These are phyloP conservation scores for Cyprinus carpio DNA, from an alignment of 2,113 vertebrate species.

Conservation along the genomic window DNA sequence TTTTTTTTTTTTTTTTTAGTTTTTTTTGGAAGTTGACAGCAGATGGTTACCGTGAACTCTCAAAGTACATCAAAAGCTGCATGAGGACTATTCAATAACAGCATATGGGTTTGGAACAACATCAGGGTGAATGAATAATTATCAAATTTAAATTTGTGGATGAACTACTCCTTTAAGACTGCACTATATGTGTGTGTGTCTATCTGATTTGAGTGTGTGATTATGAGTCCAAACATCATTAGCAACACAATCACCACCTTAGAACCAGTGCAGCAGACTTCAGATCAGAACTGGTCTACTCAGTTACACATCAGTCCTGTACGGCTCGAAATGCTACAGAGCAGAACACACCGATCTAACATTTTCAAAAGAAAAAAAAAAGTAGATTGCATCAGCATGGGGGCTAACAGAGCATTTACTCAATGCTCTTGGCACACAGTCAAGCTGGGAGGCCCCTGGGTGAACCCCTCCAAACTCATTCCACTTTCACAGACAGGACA, in stretches of 20 bases:
- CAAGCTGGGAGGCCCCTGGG: slow-evolving; percentile 22
- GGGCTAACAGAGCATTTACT: slow-evolving; percentile 37
- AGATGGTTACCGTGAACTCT: background rate
- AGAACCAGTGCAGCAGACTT: slow-evolving; percentile 13
- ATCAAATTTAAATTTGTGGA: background rate
- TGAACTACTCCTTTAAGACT: background rate
- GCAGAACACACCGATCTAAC: slow-evolving; percentile 11
- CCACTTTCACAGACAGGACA: slow-evolving; percentile 9
- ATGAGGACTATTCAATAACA: background rate
- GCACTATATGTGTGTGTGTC: background rate
- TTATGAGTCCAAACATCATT: slow-evolving; percentile 41
- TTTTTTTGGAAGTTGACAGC: no score
- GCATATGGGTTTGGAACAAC: background rate
- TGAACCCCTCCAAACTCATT: slow-evolving; percentile 44
- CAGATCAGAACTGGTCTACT: background rate
- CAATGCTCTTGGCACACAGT: slow-evolving; percentile 43
- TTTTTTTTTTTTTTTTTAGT: no score
- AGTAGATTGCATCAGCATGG: slow-evolving; percentile 23
- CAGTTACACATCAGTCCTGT: background rate
- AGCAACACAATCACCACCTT: slow-evolving; percentile 34
- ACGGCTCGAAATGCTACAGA: slow-evolving; percentile 11
- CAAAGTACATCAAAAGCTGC: background rate
- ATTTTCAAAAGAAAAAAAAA: background rate
- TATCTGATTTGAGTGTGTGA: slow-evolving; percentile 10
- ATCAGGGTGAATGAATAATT: background rate